These are phyloP conservation scores for Tricholaema leucomelas DNA, from an alignment of 2,113 vertebrate species.

Conservation along the genomic window DNA sequence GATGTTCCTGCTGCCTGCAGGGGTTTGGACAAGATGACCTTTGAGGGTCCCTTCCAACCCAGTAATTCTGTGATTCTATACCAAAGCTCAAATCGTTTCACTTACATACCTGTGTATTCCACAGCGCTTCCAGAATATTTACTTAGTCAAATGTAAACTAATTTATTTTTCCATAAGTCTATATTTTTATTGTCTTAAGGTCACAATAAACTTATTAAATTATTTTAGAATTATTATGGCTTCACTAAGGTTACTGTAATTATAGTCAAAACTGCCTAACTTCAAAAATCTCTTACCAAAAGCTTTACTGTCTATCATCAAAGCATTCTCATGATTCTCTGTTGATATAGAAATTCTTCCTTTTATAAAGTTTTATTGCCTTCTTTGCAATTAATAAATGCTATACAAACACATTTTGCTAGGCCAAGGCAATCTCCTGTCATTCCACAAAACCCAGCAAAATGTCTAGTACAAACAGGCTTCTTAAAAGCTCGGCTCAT, in stretches of 20 bases:
- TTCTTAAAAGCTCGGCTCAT: background rate
- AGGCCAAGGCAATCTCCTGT: background rate
- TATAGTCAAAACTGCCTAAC: background rate
- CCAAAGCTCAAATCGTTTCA: background rate
- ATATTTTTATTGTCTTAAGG: background rate
- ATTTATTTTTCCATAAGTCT: constrained; percentile 5
- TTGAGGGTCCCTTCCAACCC: no score
- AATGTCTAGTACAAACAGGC: background rate
- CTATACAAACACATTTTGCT: background rate
- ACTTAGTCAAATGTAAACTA: background rate
- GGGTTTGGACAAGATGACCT: no score
- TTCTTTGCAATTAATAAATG: constrained; percentile 2
- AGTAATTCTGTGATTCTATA: background rate
- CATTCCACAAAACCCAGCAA: background rate
- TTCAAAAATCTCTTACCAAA: background rate
- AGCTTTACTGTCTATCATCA: background rate
- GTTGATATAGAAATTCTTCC: background rate
- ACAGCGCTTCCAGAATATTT: background rate
- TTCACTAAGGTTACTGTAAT: background rate
- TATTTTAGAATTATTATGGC: background rate
- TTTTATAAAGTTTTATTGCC: background rate
- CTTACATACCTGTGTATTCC: background rate
- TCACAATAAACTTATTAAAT: background rate
- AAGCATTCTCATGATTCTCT: background rate
- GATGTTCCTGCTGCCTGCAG: no score